Conservation (phyloP, 37 sponge, comb jelly and placozoan genomes). For the Chondrosia reniformis region DNA sequence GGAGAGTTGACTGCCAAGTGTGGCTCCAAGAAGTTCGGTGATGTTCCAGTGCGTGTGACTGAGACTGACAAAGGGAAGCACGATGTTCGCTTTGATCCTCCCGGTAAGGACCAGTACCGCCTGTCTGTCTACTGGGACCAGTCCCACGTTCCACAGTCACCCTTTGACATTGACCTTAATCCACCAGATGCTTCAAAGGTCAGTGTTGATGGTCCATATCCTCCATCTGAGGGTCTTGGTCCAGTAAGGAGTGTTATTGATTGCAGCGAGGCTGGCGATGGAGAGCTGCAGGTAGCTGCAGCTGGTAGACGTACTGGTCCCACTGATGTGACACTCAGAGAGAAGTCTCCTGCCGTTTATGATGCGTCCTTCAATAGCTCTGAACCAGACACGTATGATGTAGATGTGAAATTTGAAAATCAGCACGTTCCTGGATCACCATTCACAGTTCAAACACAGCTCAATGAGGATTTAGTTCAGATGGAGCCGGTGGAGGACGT, state of each 20-base stretch:
- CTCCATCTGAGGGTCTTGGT: conserved; percentile 3
- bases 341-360: neutral
- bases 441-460: conserved; percentile 18
- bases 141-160: neutral
- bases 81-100: conserved; percentile 20
- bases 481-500: conserved; percentile 2
- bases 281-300: neutral
- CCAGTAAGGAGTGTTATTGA: neutral
- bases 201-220: conserved; percentile 21
- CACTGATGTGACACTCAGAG: neutral
- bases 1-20: conserved; percentile 36
- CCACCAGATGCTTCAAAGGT: neutral
- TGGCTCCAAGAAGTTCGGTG: conserved; percentile 6
- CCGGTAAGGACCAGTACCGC: conserved; percentile 14
- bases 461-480: neutral
- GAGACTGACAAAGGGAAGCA: neutral
- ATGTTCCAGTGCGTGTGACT: conserved; percentile 26
- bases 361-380: conserved; percentile 25
- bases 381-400: conserved; percentile 28
- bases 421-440: conserved; percentile 49
- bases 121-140: conserved; percentile 2
- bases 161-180: neutral
- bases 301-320: neutral
- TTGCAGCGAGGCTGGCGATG: conserved; percentile 11
- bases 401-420: conserved; percentile 30